Conservation (phyloP, 1,140 invertebrate genomes). For the Homalodisca vitripennis region DNA sequence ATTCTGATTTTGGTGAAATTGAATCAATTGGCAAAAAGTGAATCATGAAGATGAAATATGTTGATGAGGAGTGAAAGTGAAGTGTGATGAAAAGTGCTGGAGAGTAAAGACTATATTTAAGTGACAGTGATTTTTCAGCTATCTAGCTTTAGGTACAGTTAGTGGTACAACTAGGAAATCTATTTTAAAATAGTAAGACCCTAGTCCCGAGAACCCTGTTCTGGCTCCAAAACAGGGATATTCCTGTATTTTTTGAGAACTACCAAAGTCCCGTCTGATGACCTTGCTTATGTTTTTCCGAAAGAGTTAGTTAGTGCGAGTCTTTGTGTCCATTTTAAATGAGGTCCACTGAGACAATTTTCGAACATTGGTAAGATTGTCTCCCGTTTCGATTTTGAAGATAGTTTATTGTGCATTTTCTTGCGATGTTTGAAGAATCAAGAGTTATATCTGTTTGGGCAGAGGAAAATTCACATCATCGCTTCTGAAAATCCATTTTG, state of each 20-base stretch:
- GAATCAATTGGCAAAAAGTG: conserved; percentile 78
- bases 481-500: conserved; percentile 93
- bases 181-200: conserved; percentile 53
- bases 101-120: conserved; percentile 63
- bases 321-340: conserved; percentile 84
- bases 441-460: conserved; percentile 83
- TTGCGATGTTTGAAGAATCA: conserved; percentile 91
- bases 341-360: conserved; percentile 94
- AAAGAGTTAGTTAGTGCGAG: conserved; percentile 75
- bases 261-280: conserved; percentile 90
- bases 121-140: conserved; percentile 83
- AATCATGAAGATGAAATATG: conserved; percentile 69
- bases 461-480: conserved; percentile 94
- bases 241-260: conserved; percentile 69
- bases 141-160: conserved; percentile 70
- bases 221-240: conserved; percentile 75
- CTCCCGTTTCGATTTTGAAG: conserved; percentile 91
- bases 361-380: conserved; percentile 82
- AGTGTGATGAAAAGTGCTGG: conserved; percentile 62
- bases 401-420: conserved; percentile 94
- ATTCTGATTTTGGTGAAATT: conserved; percentile 84
- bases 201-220: conserved; percentile 85
- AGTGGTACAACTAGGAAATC: conserved; percentile 61
- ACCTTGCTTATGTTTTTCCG: conserved; percentile 81
- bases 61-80: conserved; percentile 61